phyloP scores from a whole-genome alignment of 2,888 invertebrate genomes.

The Xestoiulus laeticollis region DNA sequence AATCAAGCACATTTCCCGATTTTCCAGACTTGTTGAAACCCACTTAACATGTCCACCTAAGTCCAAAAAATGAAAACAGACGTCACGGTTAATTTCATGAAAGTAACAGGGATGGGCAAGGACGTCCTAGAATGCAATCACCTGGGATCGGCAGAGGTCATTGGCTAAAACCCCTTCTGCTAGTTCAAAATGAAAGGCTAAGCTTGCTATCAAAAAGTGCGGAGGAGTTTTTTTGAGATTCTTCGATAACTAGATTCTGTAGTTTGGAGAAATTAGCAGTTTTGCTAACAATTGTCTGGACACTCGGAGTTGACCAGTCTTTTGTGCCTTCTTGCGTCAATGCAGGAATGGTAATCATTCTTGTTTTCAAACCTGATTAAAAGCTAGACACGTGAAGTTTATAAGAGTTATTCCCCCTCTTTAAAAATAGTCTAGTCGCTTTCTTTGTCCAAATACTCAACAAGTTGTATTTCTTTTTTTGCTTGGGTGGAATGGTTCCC shows the following conservation, averaged over 20 bases:
- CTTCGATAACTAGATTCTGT: background rate
- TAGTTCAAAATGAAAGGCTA: background rate
- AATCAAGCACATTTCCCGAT: too few relatives aligned
- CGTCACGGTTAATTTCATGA: constrained; percentile 31
- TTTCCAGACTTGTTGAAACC: background rate
- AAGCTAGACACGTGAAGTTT: background rate
- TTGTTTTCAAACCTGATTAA: background rate
- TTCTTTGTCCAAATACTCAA: constrained; percentile 24
- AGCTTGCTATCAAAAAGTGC: too few relatives aligned
- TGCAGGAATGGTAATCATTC: background rate
- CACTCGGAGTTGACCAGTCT: background rate
- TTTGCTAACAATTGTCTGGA: background rate
- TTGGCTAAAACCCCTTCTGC: background rate
- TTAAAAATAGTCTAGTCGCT: background rate
- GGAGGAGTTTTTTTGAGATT: background rate
- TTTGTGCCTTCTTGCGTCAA: background rate
- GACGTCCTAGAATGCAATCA: constrained; percentile 42
- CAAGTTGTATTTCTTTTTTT: background rate
- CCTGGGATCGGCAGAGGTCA: constrained; percentile 32
- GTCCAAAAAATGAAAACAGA: background rate
- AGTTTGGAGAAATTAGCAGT: background rate
- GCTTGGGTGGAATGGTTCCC: background rate
- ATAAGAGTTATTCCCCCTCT: background rate
- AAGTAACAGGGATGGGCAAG: constrained; percentile 43
- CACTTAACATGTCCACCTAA: background rate